Percentiles rank a stretch among this genome's conserved stretches.
These are phyloP conservation scores for Pilophorus perplexus DNA, from an alignment of 2,888 invertebrate species.

Conservation along the genomic window DNA sequence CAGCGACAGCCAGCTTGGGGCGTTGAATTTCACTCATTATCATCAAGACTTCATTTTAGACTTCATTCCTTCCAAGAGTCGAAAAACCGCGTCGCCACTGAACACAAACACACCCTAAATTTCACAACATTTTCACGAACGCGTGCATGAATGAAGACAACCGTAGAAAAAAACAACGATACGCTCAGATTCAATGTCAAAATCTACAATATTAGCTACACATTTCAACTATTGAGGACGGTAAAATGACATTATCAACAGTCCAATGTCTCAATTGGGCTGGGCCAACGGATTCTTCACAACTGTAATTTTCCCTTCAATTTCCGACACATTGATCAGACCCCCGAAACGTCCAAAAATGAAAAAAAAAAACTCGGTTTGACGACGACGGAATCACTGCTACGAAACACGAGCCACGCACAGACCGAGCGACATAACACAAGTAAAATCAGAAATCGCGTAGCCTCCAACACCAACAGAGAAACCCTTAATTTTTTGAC, in stretches of 20 bases:
- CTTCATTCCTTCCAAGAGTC: conserved; percentile 11
- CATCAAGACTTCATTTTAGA: conserved; percentile 38
- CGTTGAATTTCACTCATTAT: conserved; percentile 47
- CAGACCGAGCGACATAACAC: conserved; percentile 21
- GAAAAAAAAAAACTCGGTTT: background rate
- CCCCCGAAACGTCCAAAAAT: no score
- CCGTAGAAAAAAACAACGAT: no score
- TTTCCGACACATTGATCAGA: no score
- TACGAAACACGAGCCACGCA: conserved; percentile 8
- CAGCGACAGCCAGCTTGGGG: conserved; percentile 45
- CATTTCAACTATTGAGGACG: no score
- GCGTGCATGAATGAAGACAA: background rate
- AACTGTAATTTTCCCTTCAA: background rate
- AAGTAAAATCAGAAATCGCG: conserved; percentile 20
- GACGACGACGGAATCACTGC: conserved; percentile 2
- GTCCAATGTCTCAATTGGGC: conserved; percentile 14
- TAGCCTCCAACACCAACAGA: conserved; percentile 15
- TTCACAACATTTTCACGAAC: background rate
- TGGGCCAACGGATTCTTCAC: background rate
- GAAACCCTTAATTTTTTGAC: conserved; percentile 44
- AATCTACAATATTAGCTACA: no score
- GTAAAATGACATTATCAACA: no score
- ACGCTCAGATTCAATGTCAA: no score
- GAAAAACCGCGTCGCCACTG: no score
- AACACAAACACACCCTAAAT: conserved; percentile 16